These are phyloP conservation scores for Blastomussa wellsi DNA, from an alignment of 92 coral and sea anemone species.

Conservation along the genomic window DNA sequence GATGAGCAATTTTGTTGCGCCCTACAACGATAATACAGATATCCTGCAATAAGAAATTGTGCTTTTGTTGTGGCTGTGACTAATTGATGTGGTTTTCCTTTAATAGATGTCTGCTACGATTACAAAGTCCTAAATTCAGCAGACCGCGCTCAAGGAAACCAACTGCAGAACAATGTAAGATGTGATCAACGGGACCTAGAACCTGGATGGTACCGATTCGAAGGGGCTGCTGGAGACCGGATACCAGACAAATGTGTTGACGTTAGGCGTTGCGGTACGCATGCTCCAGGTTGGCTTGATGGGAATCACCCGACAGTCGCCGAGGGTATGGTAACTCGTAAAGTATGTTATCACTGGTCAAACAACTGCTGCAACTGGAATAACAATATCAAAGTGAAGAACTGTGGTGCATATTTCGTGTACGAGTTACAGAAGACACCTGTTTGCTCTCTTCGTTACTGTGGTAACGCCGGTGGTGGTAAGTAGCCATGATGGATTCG, in stretches of 20 bases:
- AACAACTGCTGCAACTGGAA: too few species aligned
- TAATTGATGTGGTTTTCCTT: not conserved
- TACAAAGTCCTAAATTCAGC: not conserved
- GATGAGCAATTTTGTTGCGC: too few species aligned
- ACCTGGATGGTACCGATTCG: conserved; percentile 22
- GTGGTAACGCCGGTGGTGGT: not conserved
- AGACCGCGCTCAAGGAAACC: conserved; percentile 1
- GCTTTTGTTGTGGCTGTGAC: too few species aligned
- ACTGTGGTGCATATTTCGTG: conserved; percentile 16
- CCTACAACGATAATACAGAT: too few species aligned
- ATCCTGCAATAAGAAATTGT: not conserved
- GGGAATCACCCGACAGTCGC: not conserved
- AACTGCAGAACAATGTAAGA: not conserved
- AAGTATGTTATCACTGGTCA: too few species aligned
- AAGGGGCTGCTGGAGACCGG: not conserved
- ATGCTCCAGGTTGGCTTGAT: conserved; percentile 34
- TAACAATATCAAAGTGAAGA: too few species aligned
- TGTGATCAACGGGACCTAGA: not conserved
- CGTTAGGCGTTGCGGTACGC: conserved; percentile 11
- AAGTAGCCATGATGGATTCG: not conserved
- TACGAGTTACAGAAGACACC: conserved; percentile 5
- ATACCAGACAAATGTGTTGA: conserved; percentile 4
- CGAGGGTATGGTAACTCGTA: too few species aligned
- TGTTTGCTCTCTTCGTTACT: not conserved
- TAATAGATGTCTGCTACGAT: not conserved